A percentile compares a stretch with the other conserved stretches of the same genome.
phyloP scores from a whole-genome alignment of 2,888 invertebrate genomes.

The Psococerastis gibbosa region DNA sequence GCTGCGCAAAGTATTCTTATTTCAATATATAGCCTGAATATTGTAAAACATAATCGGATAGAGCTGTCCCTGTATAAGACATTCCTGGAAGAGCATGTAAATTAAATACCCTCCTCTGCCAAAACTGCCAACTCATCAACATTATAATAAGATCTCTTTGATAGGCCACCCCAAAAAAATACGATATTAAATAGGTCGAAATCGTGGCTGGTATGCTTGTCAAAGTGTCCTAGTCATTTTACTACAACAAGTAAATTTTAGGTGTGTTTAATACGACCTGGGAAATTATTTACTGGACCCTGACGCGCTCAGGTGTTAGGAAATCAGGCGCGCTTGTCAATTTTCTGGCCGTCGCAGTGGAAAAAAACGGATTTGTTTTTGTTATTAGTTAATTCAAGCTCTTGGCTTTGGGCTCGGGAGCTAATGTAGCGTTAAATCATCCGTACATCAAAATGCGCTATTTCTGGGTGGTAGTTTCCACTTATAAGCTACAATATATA shows the following conservation, averaged over 20 bases:
- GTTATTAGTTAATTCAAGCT: not conserved
- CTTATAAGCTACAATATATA: too few relatives aligned
- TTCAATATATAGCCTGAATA: too few relatives aligned
- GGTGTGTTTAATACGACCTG: not conserved
- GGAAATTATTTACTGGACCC: constrained; percentile 7
- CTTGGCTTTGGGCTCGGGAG: not conserved
- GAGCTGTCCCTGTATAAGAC: too few relatives aligned
- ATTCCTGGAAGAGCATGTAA: too few relatives aligned
- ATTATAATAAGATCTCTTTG: not conserved
- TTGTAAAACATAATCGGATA: too few relatives aligned
- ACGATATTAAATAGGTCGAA: not conserved
- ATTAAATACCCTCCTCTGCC: too few relatives aligned
- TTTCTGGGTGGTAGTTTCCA: too few relatives aligned
- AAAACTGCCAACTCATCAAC: not conserved
- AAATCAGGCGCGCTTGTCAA: constrained; percentile 7
- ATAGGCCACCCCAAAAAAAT: not conserved
- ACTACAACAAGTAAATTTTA: constrained; percentile 9
- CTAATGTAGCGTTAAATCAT: not conserved
- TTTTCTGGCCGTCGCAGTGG: not conserved
- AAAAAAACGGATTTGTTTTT: not conserved
- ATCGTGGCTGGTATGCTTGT: constrained; percentile 1
- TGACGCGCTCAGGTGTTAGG: constrained; percentile 2
- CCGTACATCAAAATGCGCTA: too few relatives aligned
- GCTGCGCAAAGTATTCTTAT: too few relatives aligned
- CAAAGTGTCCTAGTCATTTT: not conserved